Percentiles rank a stretch among this genome's conserved stretches.
phyloP scores from a whole-genome alignment of 2,113 vertebrate genomes.

The Melanerpes formicivorus region DNA sequence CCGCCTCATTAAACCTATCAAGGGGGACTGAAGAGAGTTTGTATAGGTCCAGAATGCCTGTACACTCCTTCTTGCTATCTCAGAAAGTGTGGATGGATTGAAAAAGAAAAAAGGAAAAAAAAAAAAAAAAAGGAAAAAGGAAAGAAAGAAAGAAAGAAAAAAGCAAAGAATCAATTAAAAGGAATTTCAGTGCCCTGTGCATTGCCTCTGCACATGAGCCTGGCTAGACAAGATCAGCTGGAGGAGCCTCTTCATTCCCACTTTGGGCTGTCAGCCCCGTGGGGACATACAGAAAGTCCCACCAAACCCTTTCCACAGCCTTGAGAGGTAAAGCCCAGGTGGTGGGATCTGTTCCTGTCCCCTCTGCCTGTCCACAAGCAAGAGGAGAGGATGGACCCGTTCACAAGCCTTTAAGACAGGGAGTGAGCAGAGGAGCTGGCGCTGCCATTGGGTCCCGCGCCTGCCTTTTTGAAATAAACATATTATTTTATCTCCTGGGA shows the following conservation, averaged over 20 bases:
- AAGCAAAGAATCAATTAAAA: background rate
- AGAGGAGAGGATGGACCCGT: background rate
- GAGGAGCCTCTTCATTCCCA: background rate
- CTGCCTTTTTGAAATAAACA: background rate
- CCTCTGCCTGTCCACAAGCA: background rate
- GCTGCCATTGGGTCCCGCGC: background rate
- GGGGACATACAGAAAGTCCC: background rate
- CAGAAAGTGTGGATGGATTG: background rate
- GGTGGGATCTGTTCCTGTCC: background rate
- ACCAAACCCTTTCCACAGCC: background rate
- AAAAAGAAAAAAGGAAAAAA: background rate
- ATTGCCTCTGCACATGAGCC: background rate
- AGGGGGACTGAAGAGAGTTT: conserved; percentile 75
- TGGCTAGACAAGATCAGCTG: background rate
- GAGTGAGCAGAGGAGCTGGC: background rate
- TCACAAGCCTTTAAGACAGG: background rate
- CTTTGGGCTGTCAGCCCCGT: background rate
- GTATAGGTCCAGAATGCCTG: conserved; percentile 75
- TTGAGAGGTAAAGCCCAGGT: background rate
- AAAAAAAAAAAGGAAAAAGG: background rate
- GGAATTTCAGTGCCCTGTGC: background rate
- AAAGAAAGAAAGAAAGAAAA: background rate
- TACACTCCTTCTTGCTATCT: conserved; percentile 59
- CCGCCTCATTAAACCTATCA: conserved; percentile 91
- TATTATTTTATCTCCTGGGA: background rate